A percentile compares a stretch with the other conserved stretches of the same genome.
These are phyloP conservation scores for Phrixothrix hirtus DNA, from an alignment of 2,888 invertebrate genomes.

Conservation along the genomic window DNA sequence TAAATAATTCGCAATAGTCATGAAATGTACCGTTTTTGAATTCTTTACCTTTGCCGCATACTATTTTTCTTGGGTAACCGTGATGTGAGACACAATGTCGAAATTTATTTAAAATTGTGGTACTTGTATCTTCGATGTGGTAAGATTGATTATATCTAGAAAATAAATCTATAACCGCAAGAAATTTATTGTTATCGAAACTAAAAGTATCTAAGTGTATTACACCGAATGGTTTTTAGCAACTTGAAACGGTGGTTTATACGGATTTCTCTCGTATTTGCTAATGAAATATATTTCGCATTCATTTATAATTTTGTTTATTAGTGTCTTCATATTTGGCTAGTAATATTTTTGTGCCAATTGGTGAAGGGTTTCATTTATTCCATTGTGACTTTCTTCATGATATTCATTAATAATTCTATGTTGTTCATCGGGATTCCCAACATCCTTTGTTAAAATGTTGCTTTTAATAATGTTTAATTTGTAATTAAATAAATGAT, in stretches of 20 bases:
- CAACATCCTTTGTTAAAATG: too few relatives aligned
- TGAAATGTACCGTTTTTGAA: slow-evolving; percentile 29
- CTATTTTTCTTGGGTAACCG: slow-evolving; percentile 22
- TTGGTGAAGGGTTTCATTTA: too few relatives aligned
- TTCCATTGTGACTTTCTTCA: too few relatives aligned
- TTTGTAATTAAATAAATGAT: too few relatives aligned
- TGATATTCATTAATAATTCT: too few relatives aligned
- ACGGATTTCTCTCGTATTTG: slow-evolving; percentile 26
- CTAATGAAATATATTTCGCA: too few relatives aligned
- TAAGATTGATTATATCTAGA: too few relatives aligned
- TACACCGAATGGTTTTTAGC: slow-evolving; percentile 23
- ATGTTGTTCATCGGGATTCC: too few relatives aligned
- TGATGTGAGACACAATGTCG: slow-evolving; percentile 24
- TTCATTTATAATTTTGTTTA: slow-evolving; percentile 28
- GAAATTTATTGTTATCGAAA: slow-evolving; percentile 17
- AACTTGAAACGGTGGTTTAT: slow-evolving; percentile 10
- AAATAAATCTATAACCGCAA: slow-evolving; percentile 28
- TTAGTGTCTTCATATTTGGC: slow-evolving; percentile 27
- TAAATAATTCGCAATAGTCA: too few relatives aligned
- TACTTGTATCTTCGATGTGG: slow-evolving; percentile 12
- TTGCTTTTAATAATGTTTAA: background rate
- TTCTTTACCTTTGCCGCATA: slow-evolving; percentile 30
- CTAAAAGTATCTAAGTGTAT: slow-evolving; percentile 17
- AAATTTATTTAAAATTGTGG: too few relatives aligned
- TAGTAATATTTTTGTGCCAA: too few relatives aligned